A percentile compares a stretch with the other conserved stretches of the same genome.
Conservation (phyloP, 2,888 invertebrate genomes). For the Falcaria lacertinaria region DNA sequence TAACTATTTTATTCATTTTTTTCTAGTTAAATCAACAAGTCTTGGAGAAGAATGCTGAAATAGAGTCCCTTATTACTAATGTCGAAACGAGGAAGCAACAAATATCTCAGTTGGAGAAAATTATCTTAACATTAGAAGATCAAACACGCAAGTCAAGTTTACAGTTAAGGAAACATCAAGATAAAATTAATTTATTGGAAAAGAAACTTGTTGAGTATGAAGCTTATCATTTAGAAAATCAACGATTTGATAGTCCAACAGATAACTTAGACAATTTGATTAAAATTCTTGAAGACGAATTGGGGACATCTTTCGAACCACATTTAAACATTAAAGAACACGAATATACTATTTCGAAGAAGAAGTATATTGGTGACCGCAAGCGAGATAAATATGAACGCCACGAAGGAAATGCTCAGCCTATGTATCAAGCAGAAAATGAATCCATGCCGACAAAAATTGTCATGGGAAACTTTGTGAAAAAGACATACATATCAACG, state of each 20-base stretch:
- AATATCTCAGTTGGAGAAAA: conserved; percentile 58
- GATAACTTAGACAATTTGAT: conserved; percentile 60
- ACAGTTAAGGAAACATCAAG: conserved; percentile 49
- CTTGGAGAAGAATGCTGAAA: conserved; percentile 53
- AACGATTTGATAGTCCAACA: conserved; percentile 34
- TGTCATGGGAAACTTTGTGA: conserved; percentile 37
- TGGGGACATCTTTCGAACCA: conserved; percentile 40
- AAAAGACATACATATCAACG: conserved; percentile 33
- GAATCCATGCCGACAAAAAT: conserved; percentile 40
- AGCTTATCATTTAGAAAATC: conserved; percentile 27
- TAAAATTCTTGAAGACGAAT: conserved; percentile 63
- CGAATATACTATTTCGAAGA: conserved; percentile 18
- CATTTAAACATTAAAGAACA: conserved; percentile 17
- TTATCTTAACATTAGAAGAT: conserved; percentile 60
- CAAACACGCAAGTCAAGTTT: conserved; percentile 40
- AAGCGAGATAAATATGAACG: conserved; percentile 24
- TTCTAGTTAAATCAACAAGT: conserved; percentile 50
- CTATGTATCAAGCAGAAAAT: conserved; percentile 20
- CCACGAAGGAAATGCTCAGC: conserved; percentile 18
- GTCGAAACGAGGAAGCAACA: conserved; percentile 48
- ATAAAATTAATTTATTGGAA: conserved; percentile 44
- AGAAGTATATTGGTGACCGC: conserved; percentile 20
- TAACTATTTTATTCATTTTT: no score
- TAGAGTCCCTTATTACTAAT: conserved; percentile 42
- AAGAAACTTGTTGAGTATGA: conserved; percentile 46